phyloP scores from a whole-genome alignment of 2,797 vertebrate genomes.

The Aldrovandia affinis region DNA sequence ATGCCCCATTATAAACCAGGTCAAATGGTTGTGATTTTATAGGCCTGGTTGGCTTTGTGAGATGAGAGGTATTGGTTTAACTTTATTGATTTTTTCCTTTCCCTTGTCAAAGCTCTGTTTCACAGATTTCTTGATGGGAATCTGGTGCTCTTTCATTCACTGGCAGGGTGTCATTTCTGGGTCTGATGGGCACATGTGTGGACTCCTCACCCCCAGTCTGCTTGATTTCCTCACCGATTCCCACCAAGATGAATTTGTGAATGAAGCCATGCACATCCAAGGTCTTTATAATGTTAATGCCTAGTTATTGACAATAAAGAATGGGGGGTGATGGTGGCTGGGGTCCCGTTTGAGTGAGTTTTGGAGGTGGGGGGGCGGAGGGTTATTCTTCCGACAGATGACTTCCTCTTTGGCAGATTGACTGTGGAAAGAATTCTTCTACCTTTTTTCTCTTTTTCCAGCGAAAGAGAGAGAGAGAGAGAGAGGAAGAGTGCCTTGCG shows the following conservation, averaged over 20 bases:
- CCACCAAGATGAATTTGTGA: constrained; percentile 87
- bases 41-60: background rate
- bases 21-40: background rate
- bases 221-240: constrained; percentile 84
- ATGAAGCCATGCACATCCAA: constrained; percentile 85
- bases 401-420: constrained; percentile 79
- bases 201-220: constrained; percentile 74
- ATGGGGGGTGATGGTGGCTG: constrained; percentile 58
- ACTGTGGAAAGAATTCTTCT: constrained; percentile 77
- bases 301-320: constrained; percentile 69
- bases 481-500: constrained; percentile 71
- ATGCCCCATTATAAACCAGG: background rate
- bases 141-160: background rate
- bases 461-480: constrained; percentile 32
- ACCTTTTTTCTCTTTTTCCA: constrained; percentile 31
- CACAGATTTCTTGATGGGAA: constrained; percentile 4
- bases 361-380: constrained; percentile 43
- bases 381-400: constrained; percentile 66
- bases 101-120: background rate
- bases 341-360: constrained; percentile 18
- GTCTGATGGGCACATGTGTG: constrained; percentile 81
- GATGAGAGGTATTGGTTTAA: background rate
- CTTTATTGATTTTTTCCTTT: background rate
- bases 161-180: constrained; percentile 73
- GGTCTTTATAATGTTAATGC: constrained; percentile 90